Base-by-base conservation (phyloP, 53 echinoderm and acorn worm species). In the Henricia sp. region DNA sequence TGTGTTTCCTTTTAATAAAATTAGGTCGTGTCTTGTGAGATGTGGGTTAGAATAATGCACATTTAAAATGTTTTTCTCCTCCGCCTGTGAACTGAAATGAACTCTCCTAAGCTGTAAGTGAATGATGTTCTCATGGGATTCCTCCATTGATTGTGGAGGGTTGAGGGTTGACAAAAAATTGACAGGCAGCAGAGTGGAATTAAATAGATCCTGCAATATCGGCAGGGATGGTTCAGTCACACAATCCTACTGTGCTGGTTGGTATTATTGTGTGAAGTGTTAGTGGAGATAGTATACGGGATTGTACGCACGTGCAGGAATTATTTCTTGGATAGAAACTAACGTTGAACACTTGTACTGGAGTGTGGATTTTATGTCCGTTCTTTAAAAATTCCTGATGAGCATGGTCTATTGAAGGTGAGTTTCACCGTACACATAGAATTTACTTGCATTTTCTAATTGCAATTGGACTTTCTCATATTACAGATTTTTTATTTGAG, bases 21-120 rank as follows among this genome's bases (percentile, higher is more conserved):
- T n/a, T n/a, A n/a, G n/a, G n/a, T n/a, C n/a, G n/a, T n/a, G n/a
- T n/a, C n/a, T n/a, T n/a, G n/a, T n/a, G n/a, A n/a, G n/a, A n/a
- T n/a, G n/a, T n/a, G n/a, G n/a, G n/a, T n/a, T n/a, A n/a, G n/a
- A n/a, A n/a, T n/a, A n/a, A n/a, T n/a, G n/a, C n/a, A n/a, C n/a
- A n/a, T n/a, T n/a, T n/a, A n/a, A n/a, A n/a, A n/a, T n/a, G n/a
- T n/a, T n/a, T n/a, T n/a, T n/a, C n/a, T n/a, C n/a, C n/a, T n/a
- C n/a, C n/a, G n/a, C n/a, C n/a, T n/a, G n/a, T n/a, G n/a, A 76
- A 38, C 57, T 38, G 57, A 56, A 76, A 57, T 76, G 76, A 76
- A 76, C 76, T 76, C 76, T 57, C 59, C 76, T 59, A 9, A 17
- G 57, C 76, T 41, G 19, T 25, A 58, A 27, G 76, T 67, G 35